phyloP scores from a whole-genome alignment of 2,888 invertebrate species.

The Aquatica leii region DNA sequence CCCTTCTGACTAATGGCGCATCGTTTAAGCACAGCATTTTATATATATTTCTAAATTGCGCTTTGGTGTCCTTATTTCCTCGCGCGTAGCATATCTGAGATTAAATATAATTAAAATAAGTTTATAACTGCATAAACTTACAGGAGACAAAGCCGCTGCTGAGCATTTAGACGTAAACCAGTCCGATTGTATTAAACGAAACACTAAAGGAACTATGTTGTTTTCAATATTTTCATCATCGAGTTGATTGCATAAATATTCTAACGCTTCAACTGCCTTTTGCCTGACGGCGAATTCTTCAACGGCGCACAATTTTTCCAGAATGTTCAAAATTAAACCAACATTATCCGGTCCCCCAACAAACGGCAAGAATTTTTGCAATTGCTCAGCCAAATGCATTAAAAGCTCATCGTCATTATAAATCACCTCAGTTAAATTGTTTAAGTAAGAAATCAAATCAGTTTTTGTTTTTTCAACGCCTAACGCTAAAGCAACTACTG shows the following conservation, averaged over 20 bases:
- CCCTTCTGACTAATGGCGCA: constrained; percentile 52
- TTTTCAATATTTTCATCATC: constrained; percentile 46
- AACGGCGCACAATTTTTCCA: constrained; percentile 50
- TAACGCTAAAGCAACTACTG: constrained; percentile 49
- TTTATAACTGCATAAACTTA: constrained; percentile 7
- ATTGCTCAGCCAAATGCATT: constrained; percentile 50
- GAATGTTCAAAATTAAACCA: constrained; percentile 48
- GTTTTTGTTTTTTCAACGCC: constrained; percentile 50
- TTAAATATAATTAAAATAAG: neutral
- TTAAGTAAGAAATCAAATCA: constrained; percentile 51
- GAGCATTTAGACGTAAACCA: constrained; percentile 43
- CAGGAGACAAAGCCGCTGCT: constrained; percentile 35
- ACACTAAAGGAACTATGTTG: constrained; percentile 48
- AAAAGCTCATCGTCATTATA: constrained; percentile 53
- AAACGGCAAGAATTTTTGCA: constrained; percentile 51
- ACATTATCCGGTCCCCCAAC: constrained; percentile 54
- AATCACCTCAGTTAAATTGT: constrained; percentile 46
- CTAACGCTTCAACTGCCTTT: constrained; percentile 50
- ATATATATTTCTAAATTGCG: constrained; percentile 49
- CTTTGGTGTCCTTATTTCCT: constrained; percentile 48
- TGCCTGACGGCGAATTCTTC: constrained; percentile 54
- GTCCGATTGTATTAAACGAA: constrained; percentile 46
- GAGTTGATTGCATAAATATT: constrained; percentile 45
- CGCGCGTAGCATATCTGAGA: constrained; percentile 52
- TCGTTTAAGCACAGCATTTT: constrained; percentile 52